Conservation (phyloP, 1,140 invertebrate species). For the Drosophila bocki region DNA sequence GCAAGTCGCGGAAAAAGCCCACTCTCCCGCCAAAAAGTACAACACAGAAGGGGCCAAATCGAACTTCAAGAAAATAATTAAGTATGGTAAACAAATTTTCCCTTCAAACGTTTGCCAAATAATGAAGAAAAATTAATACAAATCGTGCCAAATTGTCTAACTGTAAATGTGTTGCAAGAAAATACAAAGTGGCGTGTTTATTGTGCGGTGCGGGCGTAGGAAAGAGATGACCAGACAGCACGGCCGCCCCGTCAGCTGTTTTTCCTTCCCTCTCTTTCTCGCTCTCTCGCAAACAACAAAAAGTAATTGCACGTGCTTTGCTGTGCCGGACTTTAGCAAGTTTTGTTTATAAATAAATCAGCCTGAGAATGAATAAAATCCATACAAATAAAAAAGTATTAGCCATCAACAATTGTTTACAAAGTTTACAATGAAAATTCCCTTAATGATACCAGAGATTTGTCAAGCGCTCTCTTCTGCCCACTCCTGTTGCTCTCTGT, state of each 20-base stretch:
- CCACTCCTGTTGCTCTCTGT: slow-evolving; percentile 21
- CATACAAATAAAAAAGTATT: neutral
- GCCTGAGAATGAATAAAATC: neutral
- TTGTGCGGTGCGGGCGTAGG: neutral
- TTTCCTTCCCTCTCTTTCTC: neutral
- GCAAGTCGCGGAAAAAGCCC: neutral
- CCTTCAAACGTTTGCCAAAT: neutral
- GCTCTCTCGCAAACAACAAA: slow-evolving; percentile 16
- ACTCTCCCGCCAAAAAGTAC: slow-evolving; percentile 22
- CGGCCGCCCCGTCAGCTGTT: slow-evolving; percentile 32
- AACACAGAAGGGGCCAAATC: neutral
- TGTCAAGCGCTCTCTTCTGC: neutral
- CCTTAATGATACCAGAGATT: neutral
- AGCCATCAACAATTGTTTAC: neutral
- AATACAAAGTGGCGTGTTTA: slow-evolving; percentile 11
- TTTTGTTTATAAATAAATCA: slow-evolving; percentile 18
- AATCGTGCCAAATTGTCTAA: neutral
- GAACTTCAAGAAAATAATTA: neutral
- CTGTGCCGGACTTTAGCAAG: neutral
- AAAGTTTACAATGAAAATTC: neutral
- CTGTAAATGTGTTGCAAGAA: neutral
- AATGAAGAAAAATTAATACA: neutral
- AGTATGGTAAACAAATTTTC: neutral
- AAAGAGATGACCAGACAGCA: slow-evolving; percentile 30
- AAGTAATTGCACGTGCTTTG: slow-evolving; percentile 31